Percentiles rank a stretch among this genome's conserved stretches.
Evolutionary conservation across 1,140 invertebrate species (phyloP).

Genomic region (Lethrus apterus): DNA sequence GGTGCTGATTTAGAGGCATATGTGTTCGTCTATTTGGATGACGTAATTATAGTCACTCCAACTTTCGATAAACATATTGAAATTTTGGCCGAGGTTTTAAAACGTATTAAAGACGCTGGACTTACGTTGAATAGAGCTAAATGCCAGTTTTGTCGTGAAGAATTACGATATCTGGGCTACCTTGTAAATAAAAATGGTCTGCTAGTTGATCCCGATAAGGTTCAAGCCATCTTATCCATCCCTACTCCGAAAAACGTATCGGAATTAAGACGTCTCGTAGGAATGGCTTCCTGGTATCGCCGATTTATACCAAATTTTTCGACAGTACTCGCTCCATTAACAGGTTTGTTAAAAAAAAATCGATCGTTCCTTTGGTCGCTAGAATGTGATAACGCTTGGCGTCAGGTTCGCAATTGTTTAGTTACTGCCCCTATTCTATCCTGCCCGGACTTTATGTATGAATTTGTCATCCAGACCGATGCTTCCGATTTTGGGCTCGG

Average conservation of each 20-base stretch:
- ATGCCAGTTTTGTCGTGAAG: neutral
- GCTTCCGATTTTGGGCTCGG: constrained; percentile 12
- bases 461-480: constrained; percentile 6
- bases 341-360: neutral
- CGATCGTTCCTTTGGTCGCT: neutral
- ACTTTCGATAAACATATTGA: constrained; percentile 1
- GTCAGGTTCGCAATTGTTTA: neutral
- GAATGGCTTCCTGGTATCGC: constrained; percentile 3
- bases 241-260: neutral
- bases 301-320: constrained; percentile 1
- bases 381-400: neutral
- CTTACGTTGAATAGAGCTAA: neutral
- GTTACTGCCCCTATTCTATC: neutral
- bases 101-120: neutral
- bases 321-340: constrained; percentile 1
- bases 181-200: neutral
- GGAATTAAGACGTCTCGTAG: neutral
- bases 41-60: constrained; percentile 1
- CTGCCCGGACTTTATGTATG: constrained; percentile 3
- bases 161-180: neutral
- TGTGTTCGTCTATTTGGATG: no score
- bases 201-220: neutral
- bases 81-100: neutral
- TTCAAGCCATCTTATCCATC: neutral
- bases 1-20: no score